Conservation (phyloP, 2,113 vertebrate genomes). For the Sterna hirundo region DNA sequence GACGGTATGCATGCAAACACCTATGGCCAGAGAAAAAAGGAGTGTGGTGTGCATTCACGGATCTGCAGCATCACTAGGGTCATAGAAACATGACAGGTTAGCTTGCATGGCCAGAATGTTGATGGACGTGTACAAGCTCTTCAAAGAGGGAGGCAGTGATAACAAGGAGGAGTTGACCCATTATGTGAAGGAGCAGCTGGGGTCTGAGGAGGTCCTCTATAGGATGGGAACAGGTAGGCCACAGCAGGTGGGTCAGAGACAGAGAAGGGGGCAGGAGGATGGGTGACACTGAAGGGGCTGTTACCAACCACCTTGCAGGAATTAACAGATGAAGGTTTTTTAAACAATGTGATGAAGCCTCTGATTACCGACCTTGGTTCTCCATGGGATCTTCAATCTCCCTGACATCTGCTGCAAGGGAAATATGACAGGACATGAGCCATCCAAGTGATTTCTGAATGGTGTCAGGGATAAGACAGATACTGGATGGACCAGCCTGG, state of each 20-base stretch:
- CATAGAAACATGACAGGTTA: background rate
- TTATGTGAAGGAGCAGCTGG: background rate
- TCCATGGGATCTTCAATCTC: background rate
- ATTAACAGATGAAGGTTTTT: background rate
- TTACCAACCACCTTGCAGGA: background rate
- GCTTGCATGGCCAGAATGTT: background rate
- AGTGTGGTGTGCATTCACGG: background rate
- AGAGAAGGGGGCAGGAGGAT: background rate
- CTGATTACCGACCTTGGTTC: background rate
- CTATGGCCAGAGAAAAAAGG: background rate
- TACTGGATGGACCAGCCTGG: background rate
- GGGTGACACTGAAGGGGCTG: background rate
- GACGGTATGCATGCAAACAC: background rate
- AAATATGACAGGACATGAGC: background rate
- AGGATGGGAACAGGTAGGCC: no score
- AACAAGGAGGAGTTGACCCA: background rate
- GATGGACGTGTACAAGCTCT: background rate
- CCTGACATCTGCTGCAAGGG: background rate
- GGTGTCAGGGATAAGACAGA: background rate
- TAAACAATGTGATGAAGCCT: background rate
- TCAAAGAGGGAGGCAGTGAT: background rate
- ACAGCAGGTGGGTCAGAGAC: background rate
- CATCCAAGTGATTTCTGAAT: background rate
- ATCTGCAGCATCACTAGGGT: background rate
- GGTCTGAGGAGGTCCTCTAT: background rate